phyloP scores from a whole-genome alignment of 1,140 invertebrate genomes.

The Eulimnadia texana region DNA sequence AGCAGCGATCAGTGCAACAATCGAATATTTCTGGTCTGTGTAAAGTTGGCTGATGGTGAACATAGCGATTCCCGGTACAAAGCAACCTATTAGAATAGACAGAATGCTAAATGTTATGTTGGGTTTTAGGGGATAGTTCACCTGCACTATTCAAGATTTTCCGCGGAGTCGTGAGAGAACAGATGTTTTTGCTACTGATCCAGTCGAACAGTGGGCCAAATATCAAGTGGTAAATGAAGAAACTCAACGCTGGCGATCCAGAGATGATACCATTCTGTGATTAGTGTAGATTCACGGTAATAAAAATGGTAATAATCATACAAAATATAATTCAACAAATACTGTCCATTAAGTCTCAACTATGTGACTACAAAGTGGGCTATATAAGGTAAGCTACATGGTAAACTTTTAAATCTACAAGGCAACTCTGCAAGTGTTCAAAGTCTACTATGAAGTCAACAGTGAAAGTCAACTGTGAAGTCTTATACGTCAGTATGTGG shows the following conservation, averaged over 20 bases:
- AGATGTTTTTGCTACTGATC: slow-evolving; percentile 19
- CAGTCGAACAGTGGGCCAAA: slow-evolving; percentile 22
- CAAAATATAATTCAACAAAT: too few species aligned
- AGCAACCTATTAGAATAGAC: slow-evolving; percentile 13
- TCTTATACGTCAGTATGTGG: too few species aligned
- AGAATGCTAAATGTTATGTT: not conserved
- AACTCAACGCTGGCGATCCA: slow-evolving; percentile 37
- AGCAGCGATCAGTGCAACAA: slow-evolving; percentile 19
- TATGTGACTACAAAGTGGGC: too few species aligned
- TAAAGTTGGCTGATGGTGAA: slow-evolving; percentile 17
- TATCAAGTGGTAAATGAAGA: slow-evolving; percentile 20
- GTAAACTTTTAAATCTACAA: too few species aligned
- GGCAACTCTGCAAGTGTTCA: too few species aligned
- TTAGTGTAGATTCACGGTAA: not conserved
- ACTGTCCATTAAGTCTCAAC: too few species aligned
- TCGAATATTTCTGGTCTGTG: slow-evolving; percentile 17
- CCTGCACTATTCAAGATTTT: slow-evolving; percentile 25
- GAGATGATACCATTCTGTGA: slow-evolving; percentile 39
- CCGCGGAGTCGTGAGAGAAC: slow-evolving; percentile 19
- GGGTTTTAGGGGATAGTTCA: slow-evolving; percentile 5
- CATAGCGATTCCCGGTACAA: slow-evolving; percentile 18
- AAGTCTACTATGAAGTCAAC: too few species aligned
- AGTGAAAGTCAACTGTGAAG: too few species aligned
- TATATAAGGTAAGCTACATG: too few species aligned
- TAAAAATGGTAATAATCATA: not conserved